Base-by-base conservation (phyloP, 2,888 invertebrate genomes). In the Hirudinaria manillensis region DNA sequence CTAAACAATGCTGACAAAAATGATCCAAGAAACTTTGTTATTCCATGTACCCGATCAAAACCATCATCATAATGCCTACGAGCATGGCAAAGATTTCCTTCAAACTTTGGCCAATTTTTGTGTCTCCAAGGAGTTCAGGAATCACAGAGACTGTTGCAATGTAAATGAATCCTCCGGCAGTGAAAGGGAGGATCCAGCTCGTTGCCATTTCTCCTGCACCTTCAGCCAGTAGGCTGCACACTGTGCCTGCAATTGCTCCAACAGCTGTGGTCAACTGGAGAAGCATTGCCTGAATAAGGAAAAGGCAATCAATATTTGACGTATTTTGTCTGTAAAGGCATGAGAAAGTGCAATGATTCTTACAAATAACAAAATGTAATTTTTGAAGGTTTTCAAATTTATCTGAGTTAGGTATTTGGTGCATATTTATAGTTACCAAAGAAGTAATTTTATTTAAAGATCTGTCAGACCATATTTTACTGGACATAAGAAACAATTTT, bases 311-410 rank as follows among this genome's bases (percentile, higher is more conserved):
- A 80, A n/a, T n/a, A n/a, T n/a, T 92, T 90, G 10, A 92, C 91
- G 83, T 94, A 96, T 36, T 99, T 99, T 70, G 96, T 96, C 85
- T 98, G 95, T 76, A 99, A 91, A 75, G 99, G 89, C 85, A 99
- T 98, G 19, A 99, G 99, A 88, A 96, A n/a, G n/a, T n/a, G n/a
- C n/a, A n/a, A n/a, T n/a, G n/a, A n/a, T n/a, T 99, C 86, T 99
- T 99, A 56, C 99, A 99, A 83, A 99, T 97, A 87, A 99, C 99
- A 87, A 99, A 99, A 19, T 99, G 99, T 78, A 99, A 92, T 88
- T 99, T 99, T 86, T 99, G 99, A 68, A 99, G 87, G 74, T 99
- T n/a, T n/a, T n/a, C n/a, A n/a, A n/a, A n/a, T n/a, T n/a, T n/a
- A n/a, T n/a, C n/a, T n/a, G n/a, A n/a, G n/a, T n/a, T n/a, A n/a